Evolutionary conservation across 2,113 vertebrate species (phyloP), one percentile per base, ranked within the genome.

Genomic region (human (Homo sapiens)): DNA sequence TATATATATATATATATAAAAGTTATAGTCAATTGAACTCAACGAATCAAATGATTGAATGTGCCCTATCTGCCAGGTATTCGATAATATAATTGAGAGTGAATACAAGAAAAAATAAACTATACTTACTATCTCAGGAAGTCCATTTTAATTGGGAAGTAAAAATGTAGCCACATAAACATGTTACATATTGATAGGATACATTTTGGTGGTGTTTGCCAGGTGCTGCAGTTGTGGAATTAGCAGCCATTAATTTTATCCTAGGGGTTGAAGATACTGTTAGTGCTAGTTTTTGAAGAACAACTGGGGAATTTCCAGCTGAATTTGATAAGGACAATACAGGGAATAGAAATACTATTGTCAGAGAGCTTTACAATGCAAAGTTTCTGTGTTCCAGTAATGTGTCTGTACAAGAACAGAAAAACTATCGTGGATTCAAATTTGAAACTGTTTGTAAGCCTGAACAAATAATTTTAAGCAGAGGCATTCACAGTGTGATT

Each of bases 11-110:
- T 52, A 52, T 6, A 17, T 17, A 52, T 57, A 57, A 25, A 79
- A 38, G 1, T 80, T 83, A 10, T 27, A 23, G 45, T 93, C 2
- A 40, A 25, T 73, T 66, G 12, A 59, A 16, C 18, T 73, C 18
- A 93, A 40, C 20, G 86, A 75, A 91, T 68, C 6, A 55, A 30
- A 61, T 64, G 6, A 17, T 35, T 76, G 7, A 32, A 6, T 48
- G 8, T 48, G 0, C 1, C 9, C 25, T 2, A 7, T 2, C 5
- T 64, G 3, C 32, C 30, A 57, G 2, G 45, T 22, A 6, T 23
- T 12, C 89, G 35, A 68, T 48, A 66, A 48, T 14, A 61, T 48
- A 66, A 48, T 14, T 93, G 5, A 48, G 16, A 85, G n/a, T 48
- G 8, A 40, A 57, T 8, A 88, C 17, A 88, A 7, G 12, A 17